These are phyloP conservation scores for Chrysolina americana DNA, from an alignment of 2,888 invertebrate species.

Conservation along the genomic window DNA sequence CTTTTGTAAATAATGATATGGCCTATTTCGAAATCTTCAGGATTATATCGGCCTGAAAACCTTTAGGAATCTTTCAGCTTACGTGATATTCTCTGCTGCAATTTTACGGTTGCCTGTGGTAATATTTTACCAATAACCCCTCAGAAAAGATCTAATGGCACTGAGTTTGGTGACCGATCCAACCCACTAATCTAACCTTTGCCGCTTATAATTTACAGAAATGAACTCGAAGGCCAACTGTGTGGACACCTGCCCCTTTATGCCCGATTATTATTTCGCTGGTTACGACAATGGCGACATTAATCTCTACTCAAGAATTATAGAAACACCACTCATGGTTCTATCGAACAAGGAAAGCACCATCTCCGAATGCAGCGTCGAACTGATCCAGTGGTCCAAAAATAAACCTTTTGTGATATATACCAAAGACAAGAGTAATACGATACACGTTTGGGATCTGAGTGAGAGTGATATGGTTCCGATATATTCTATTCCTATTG, in stretches of 20 bases:
- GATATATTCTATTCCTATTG: slow-evolving; percentile 68
- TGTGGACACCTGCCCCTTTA: slow-evolving; percentile 71
- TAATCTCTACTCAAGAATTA: slow-evolving; percentile 68
- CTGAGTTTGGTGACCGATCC: too few relatives aligned
- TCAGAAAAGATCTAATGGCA: too few relatives aligned
- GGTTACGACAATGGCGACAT: slow-evolving; percentile 72
- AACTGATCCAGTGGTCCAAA: slow-evolving; percentile 72
- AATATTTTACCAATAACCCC: too few relatives aligned
- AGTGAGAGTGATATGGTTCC: slow-evolving; percentile 71
- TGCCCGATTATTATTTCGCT: slow-evolving; percentile 70
- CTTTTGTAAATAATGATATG: too few relatives aligned
- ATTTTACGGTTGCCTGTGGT: too few relatives aligned
- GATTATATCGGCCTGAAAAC: too few relatives aligned
- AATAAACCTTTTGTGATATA: slow-evolving; percentile 72
- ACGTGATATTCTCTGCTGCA: too few relatives aligned
- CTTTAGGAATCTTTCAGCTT: too few relatives aligned
- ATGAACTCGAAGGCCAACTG: slow-evolving; percentile 66
- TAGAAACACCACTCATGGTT: slow-evolving; percentile 68
- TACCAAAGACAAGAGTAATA: slow-evolving; percentile 68
- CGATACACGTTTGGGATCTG: slow-evolving; percentile 73
- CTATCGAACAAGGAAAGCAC: slow-evolving; percentile 63
- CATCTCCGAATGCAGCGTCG: slow-evolving; percentile 62
- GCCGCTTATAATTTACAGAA: slow-evolving; percentile 51
- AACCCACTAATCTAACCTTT: too few relatives aligned
- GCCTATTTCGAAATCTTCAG: too few relatives aligned